These are phyloP conservation scores for Caloenas nicobarica DNA, from an alignment of 2,113 vertebrate species.

Conservation along the genomic window DNA sequence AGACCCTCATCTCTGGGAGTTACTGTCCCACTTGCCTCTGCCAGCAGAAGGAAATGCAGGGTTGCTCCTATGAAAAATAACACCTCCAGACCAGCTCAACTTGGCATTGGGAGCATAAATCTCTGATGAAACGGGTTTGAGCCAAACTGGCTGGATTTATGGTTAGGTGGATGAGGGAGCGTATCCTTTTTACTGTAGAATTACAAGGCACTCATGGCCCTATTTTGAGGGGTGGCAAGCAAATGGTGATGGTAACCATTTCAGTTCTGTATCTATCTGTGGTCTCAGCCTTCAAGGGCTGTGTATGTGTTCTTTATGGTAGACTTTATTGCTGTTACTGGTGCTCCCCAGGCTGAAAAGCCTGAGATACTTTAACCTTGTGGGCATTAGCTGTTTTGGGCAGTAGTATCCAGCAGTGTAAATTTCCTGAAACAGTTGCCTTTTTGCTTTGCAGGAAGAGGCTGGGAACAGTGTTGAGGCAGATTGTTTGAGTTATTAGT, in stretches of 20 bases:
- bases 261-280: not conserved
- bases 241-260: not conserved
- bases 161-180: not conserved
- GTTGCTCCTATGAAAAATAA: not conserved
- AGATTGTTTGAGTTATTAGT: not conserved
- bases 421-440: not conserved
- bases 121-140: not conserved
- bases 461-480: not conserved
- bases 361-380: not conserved
- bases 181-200: not conserved
- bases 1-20: not conserved
- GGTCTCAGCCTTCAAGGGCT: not conserved
- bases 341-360: not conserved
- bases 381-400: not conserved
- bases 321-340: not conserved
- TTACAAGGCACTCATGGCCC: not conserved
- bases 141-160: not conserved
- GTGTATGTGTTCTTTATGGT: not conserved
- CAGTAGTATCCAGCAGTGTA: not conserved
- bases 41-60: not conserved
- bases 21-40: not conserved
- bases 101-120: not conserved
- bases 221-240: not conserved
- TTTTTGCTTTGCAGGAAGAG: not conserved
- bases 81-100: rapidly evolving